Base-by-base conservation (phyloP, 23 tunicate genomes). In the Oikopleura vanhoeffeni region DNA sequence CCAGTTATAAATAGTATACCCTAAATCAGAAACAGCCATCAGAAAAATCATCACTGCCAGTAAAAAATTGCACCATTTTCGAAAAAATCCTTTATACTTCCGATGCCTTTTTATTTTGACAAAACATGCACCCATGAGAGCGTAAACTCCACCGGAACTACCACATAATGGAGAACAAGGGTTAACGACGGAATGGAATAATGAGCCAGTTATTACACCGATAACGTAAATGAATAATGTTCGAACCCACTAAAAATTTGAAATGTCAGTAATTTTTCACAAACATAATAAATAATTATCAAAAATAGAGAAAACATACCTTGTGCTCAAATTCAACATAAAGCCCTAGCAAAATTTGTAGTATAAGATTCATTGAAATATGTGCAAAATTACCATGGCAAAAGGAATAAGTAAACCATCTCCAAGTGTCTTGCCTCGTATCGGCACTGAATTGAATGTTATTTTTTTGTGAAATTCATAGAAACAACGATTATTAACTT, bases 311-410 rank as follows among this genome's bases (percentile, higher is more conserved):
- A 8, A 49, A 8, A 24, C 64, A 8, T 49, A 49, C 64, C 24
- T 49, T 71, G 79, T 71, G 79, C 38, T 71, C 79, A 18, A 71
- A 13, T 71, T 71, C 79, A 71, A 71, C 38, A 71, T 18, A 71
- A 30, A 71, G 34, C 38, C 79, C 79, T 2, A 71, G 38, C 3
- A 71, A 32, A 4, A 71, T 2, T 32, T 71, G 27, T 30, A 71
- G 38, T 18, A 32, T 2, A 2, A 71, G 4, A 71, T 71, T 71
- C 35, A 30, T 13, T 13, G 4, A 4, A 2, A 71, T 33, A 71
- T 71, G 79, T 71, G 79, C 32, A 28, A 32, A 30, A 18, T 3
- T 13, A 30, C 79, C 79, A 32, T 71, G 79, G 35, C 79, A 71
- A 71, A 71, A 71, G 36, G 79, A 71, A 30, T 71, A 71, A 24